Percentiles rank a stretch among this genome's conserved stretches.
These are phyloP conservation scores for Mesitornis unicolor DNA, from an alignment of 2,113 vertebrate species.

Conservation along the genomic window DNA sequence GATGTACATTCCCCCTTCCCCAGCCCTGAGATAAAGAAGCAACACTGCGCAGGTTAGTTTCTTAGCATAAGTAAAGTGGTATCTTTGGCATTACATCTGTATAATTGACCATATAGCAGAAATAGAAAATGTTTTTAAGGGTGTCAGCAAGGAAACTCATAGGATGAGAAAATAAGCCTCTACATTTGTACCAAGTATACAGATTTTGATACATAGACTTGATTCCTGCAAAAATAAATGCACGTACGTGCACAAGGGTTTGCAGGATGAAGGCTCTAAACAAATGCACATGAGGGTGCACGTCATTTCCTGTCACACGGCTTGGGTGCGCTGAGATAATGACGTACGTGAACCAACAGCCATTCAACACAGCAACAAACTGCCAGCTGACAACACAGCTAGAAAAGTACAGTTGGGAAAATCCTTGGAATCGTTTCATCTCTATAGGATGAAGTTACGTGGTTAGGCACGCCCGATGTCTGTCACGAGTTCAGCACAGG, in stretches of 20 bases:
- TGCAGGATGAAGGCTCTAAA: slow-evolving; percentile 11
- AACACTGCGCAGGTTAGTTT: slow-evolving; percentile 19
- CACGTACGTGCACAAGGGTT: background rate
- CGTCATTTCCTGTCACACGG: slow-evolving; percentile 7
- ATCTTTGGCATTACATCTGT: slow-evolving; percentile 37
- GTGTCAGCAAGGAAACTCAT: background rate
- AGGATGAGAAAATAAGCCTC: background rate
- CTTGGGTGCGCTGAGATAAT: slow-evolving; percentile 11
- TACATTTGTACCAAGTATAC: background rate
- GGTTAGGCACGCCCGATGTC: background rate
- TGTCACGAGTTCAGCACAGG: background rate
- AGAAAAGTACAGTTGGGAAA: background rate
- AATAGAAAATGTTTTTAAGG: background rate
- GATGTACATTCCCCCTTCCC: background rate
- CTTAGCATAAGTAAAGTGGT: slow-evolving; percentile 48
- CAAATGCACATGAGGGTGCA: background rate
- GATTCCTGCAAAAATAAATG: background rate
- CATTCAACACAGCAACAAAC: background rate
- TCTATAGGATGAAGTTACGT: background rate
- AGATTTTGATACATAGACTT: background rate
- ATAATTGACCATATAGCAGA: background rate
- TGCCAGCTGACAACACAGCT: background rate
- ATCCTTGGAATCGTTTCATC: background rate
- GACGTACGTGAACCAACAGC: slow-evolving; percentile 46
- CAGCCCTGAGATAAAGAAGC: background rate